Base-by-base conservation (phyloP, 2,888 invertebrate genomes). In the Pseudoips prasinana region DNA sequence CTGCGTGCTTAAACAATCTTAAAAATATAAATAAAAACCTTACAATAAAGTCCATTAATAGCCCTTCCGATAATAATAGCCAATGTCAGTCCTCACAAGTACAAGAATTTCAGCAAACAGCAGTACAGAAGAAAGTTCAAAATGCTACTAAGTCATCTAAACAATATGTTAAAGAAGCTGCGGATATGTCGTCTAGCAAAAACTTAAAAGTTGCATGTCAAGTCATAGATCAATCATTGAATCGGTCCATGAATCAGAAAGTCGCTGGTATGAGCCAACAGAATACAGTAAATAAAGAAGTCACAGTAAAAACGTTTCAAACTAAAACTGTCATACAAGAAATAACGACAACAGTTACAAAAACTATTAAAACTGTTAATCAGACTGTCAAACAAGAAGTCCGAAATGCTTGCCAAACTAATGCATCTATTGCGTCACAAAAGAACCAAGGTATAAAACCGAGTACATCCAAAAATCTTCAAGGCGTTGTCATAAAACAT, bases 271-370 rank as follows among this genome's bases (percentile, higher is more conserved):
- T 67, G 1, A 77, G 73, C 48, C 71, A 82, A 66, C 53, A 73
- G 1, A 81, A 74, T 35, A 71, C 78, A 26, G 64, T 79, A 1
- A 86, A 84, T 49, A 85, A 77, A 57, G 76, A 77, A 58, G 78
- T 82, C 1, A 78, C 80, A 20, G 81, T 88, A 1, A 84, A 86
- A 70, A 84, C 81, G 1, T 73, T 77, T 64, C 77, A 86, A 64
- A 77, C 84, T 0, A 65, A 87, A 53, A 88, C 87, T 18, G 71
- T 87, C 8, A 81, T 87, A 43, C 73, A 88, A 70, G 88, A 88
- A 69, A 78, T 88, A 19, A 88, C 87, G 3, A 87, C 87, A 28
- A 88, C 88, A 17, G 86, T 88, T 1, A 88, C 88, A 5, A 86
- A 86, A 73, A 88, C 87, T 5, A 79, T 88, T 45, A 75, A 85